These are phyloP conservation scores for Camponotus floridanus DNA, from an alignment of 1,140 invertebrate species.

Conservation along the genomic window DNA sequence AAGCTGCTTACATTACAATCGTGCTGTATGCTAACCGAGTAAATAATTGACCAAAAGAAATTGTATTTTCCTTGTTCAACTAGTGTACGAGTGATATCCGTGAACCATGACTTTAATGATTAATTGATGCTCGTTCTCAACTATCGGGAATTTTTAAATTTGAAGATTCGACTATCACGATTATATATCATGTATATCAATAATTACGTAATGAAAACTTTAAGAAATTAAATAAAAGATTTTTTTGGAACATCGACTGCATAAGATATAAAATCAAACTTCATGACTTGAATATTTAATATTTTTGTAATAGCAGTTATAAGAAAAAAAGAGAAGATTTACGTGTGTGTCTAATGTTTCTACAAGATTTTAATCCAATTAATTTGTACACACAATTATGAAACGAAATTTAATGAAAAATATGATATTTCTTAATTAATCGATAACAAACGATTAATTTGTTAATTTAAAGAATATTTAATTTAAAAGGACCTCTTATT, in stretches of 20 bases:
- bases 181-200: neutral
- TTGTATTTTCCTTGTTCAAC: constrained; percentile 34
- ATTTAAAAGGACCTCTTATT: constrained; percentile 6
- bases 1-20: constrained; percentile 44
- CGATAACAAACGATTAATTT: neutral
- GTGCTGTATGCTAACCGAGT: constrained; percentile 10
- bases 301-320: neutral
- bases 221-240: neutral
- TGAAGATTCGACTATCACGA: neutral
- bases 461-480: too few species aligned
- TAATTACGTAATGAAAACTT: neutral
- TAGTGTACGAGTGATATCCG: neutral
- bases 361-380: neutral
- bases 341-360: neutral
- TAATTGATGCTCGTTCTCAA: neutral
- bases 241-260: neutral
- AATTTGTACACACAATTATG: neutral
- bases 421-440: neutral
- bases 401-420: neutral
- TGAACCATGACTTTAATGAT: constrained; percentile 4
- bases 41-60: constrained; percentile 34
- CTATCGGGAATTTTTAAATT: neutral
- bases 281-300: neutral
- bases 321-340: neutral
- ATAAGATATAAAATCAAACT: neutral